phyloP scores from a whole-genome alignment of 2,113 vertebrate genomes.

The Anhinga anhinga region DNA sequence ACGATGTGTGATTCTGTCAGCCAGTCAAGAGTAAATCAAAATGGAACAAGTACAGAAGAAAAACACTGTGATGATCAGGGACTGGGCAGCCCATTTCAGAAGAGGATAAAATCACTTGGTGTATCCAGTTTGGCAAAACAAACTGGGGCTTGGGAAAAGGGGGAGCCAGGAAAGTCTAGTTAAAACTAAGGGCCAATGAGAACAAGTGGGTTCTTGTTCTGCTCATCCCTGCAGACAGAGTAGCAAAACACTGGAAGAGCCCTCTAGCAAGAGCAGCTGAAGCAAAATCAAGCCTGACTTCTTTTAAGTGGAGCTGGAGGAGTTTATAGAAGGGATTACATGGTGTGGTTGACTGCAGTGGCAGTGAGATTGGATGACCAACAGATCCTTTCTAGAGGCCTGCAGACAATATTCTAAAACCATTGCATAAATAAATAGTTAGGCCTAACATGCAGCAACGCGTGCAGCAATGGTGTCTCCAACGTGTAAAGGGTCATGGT shows the following conservation, averaged over 20 bases:
- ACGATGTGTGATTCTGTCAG: not conserved
- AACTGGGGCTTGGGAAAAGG: not conserved
- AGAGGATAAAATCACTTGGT: not conserved
- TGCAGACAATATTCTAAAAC: not conserved
- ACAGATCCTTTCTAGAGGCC: not conserved
- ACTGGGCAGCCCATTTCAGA: not conserved
- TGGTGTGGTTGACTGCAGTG: not conserved
- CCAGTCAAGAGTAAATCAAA: not conserved
- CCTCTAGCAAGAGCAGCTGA: not conserved
- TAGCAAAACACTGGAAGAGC: not conserved
- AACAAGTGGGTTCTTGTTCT: not conserved
- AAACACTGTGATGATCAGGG: not conserved
- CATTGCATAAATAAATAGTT: not conserved
- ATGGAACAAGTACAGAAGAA: not conserved
- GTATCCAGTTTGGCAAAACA: not conserved
- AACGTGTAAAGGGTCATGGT: not conserved
- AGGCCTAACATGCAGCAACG: not conserved
- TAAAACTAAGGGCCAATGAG: not conserved
- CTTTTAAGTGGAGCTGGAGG: not conserved
- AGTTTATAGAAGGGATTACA: not conserved
- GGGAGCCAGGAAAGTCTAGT: not conserved
- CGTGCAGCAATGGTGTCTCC: not conserved
- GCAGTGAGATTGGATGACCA: not conserved
- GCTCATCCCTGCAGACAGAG: not conserved
- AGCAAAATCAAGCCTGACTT: not conserved